Conservation (phyloP, 2,888 invertebrate species). For the Eubasilissa splendida region DNA sequence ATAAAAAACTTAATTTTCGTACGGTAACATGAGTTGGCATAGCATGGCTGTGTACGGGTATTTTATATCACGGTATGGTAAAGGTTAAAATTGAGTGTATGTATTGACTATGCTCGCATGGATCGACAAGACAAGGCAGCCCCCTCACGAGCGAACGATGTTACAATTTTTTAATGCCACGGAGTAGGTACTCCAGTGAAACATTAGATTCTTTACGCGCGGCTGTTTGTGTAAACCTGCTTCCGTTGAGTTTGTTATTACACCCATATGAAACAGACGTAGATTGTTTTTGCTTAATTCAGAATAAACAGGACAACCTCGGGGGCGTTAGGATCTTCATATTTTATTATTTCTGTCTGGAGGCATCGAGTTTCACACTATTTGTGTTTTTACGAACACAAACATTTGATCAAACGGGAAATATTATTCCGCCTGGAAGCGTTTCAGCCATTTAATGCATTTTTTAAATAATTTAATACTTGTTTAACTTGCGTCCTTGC, state of each 20-base stretch:
- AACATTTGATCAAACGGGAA: slow-evolving; percentile 20
- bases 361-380: slow-evolving; percentile 47
- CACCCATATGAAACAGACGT: slow-evolving; percentile 40
- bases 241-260: slow-evolving; percentile 53
- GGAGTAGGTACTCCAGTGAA: slow-evolving; percentile 27
- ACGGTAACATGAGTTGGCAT: no score
- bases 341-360: slow-evolving; percentile 24
- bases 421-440: slow-evolving; percentile 15
- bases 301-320: slow-evolving; percentile 41
- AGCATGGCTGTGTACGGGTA: no score
- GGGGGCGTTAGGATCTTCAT: slow-evolving; percentile 12
- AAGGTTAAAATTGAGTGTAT: no score
- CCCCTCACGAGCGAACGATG: no score
- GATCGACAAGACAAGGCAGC: no score
- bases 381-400: slow-evolving; percentile 42
- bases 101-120: no score
- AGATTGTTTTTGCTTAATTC: slow-evolving; percentile 39
- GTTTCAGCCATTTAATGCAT: slow-evolving; percentile 5
- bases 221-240: slow-evolving; percentile 41
- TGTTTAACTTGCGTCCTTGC: no score
- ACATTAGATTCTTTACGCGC: slow-evolving; percentile 35
- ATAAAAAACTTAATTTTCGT: no score
- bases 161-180: neutral
- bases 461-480: neutral
- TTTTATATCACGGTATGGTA: no score